Conservation (phyloP, 1,140 invertebrate genomes). For the Antheraea pernyi region DNA sequence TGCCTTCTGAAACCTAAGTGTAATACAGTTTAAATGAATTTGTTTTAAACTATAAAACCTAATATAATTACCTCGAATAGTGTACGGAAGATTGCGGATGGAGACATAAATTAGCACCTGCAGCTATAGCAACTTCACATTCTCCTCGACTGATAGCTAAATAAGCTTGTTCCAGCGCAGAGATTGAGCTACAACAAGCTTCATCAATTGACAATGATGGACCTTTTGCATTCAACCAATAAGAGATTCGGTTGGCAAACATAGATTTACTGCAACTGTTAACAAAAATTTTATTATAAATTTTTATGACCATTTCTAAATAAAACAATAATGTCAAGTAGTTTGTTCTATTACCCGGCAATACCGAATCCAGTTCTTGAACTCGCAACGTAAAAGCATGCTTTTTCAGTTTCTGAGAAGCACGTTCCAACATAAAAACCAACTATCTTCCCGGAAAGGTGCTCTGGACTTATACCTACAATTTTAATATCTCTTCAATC, state of each 20-base stretch:
- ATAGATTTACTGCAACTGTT: slow-evolving; percentile 88
- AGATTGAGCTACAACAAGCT: slow-evolving; percentile 92
- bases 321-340: too few relatives aligned
- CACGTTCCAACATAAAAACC: slow-evolving; percentile 59
- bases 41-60: slow-evolving; percentile 77
- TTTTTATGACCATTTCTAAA: too few relatives aligned
- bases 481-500: background rate
- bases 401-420: slow-evolving; percentile 81
- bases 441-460: slow-evolving; percentile 79
- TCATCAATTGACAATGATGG: slow-evolving; percentile 93
- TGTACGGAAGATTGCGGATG: slow-evolving; percentile 87
- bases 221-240: slow-evolving; percentile 72
- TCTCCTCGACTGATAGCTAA: slow-evolving; percentile 80
- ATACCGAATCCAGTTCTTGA: slow-evolving; percentile 81
- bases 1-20: too few relatives aligned
- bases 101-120: slow-evolving; percentile 89
- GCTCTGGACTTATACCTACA: slow-evolving; percentile 79
- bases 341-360: slow-evolving; percentile 81
- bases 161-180: slow-evolving; percentile 87
- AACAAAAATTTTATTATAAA: background rate
- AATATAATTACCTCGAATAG: slow-evolving; percentile 81
- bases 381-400: slow-evolving; percentile 84
- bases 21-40: too few relatives aligned
- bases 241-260: slow-evolving; percentile 90
- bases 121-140: slow-evolving; percentile 93